Evolutionary conservation across 2,888 invertebrate genomes (phyloP), one percentile per base, ranked within the genome.

Genomic region (Chrysina gloriosa): DNA sequence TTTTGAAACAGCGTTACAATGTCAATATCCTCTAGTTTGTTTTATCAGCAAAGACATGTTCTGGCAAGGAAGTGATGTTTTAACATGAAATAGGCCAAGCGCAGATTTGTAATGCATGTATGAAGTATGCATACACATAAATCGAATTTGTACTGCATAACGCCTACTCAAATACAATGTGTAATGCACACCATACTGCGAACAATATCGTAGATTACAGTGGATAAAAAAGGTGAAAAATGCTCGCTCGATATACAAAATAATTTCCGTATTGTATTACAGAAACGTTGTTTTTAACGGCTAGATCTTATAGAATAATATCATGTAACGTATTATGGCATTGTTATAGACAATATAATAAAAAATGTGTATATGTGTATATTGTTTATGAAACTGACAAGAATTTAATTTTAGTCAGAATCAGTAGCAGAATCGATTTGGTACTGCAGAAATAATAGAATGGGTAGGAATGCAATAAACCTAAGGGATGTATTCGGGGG

Each of bases 41-140:
- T 65, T 64, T 65, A 65, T 65, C 65, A 65, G 54, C 65, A 54
- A 65, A 36, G 27, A 29, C 52, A 39, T 54, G 58, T 58, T 42
- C 25, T 58, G 42, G 16, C 39, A 16, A 58, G 23, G 58, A 39
- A 58, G 21, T 42, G 25, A 42, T 42, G 58, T 25, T 58, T 39
- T 16, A 58, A 11, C 25, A 58, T 27, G 42, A 58, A 58, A 58
- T 58, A 58, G 58, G 58, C 58, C 39, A 58, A 42, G 58, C 58
- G 27, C 58, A 42, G n/a, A n/a, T n/a, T n/a, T n/a, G n/a, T n/a
- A n/a, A n/a, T n/a, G n/a, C n/a, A n/a, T n/a, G n/a, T n/a, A n/a
- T n/a, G n/a, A n/a, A n/a, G n/a, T n/a, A n/a, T n/a, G n/a, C n/a
- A n/a, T n/a, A n/a, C 27, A 58, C 14, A 42, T 58, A 27, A 58